Conservation (phyloP, 2,797 vertebrate species). For the Lepilemur ruficaudatus region DNA sequence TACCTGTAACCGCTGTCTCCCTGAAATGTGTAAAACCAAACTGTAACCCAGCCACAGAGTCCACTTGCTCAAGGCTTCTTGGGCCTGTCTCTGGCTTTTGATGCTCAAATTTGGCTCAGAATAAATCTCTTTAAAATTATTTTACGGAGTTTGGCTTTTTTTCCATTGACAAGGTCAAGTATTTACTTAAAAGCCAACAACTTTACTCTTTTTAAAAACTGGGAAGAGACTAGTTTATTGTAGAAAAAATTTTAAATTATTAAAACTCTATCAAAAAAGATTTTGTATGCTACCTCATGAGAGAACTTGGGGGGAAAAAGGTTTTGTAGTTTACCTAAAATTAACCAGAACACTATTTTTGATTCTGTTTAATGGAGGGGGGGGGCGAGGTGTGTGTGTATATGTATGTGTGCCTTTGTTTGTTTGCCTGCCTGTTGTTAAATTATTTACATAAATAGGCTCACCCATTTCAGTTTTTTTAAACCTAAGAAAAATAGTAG, state of each 20-base stretch:
- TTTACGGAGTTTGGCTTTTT: too few species aligned
- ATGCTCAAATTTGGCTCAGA: too few species aligned
- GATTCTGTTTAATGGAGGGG: background rate
- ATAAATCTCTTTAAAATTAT: too few species aligned
- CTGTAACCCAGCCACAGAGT: too few species aligned
- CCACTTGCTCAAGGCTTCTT: too few species aligned
- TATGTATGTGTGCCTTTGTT: background rate
- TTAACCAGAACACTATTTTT: background rate
- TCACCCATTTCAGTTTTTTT: background rate
- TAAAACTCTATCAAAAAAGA: background rate
- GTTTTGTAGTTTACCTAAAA: background rate
- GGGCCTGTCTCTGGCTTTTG: too few species aligned
- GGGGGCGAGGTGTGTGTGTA: background rate
- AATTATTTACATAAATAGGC: background rate
- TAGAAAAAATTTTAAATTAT: background rate
- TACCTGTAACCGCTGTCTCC: too few species aligned
- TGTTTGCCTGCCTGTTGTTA: background rate
- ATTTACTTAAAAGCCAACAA: background rate
- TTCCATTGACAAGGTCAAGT: background rate
- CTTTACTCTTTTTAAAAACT: background rate
- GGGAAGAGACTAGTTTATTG: background rate
- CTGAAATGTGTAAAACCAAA: too few species aligned
- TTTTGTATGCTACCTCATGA: background rate
- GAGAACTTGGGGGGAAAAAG: background rate
- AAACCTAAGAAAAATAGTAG: background rate